phyloP scores from a whole-genome alignment of 2,797 vertebrate species.

The Acanthis flammea region DNA sequence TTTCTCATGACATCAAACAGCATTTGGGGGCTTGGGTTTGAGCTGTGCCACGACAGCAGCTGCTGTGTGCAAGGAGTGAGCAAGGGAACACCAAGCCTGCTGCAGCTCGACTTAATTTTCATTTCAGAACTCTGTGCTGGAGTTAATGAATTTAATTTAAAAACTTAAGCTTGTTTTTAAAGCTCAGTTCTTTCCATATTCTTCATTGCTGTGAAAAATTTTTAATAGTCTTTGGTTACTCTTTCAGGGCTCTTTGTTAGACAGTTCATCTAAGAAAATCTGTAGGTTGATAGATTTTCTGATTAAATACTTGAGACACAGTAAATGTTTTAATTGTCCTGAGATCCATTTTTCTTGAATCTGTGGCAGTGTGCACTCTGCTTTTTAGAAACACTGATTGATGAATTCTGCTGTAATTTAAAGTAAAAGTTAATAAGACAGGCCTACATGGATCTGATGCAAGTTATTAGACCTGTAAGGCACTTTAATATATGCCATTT shows the following conservation, averaged over 20 bases:
- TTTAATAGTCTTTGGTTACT: neutral
- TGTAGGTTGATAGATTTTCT: neutral
- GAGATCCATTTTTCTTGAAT: constrained; percentile 23
- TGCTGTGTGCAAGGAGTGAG: neutral
- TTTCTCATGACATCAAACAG: neutral
- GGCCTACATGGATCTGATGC: constrained; percentile 11
- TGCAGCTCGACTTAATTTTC: neutral
- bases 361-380: neutral
- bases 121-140: neutral
- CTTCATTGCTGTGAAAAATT: neutral
- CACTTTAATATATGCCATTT: constrained; percentile 45
- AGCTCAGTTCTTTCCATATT: neutral
- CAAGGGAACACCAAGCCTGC: fast-evolving
- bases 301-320: neutral
- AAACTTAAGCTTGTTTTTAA: neutral
- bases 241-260: neutral
- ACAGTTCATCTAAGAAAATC: neutral
- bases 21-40: neutral
- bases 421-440: constrained; percentile 58
- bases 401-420: constrained; percentile 58
- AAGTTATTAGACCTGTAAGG: constrained; percentile 43
- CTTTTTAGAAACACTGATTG: constrained; percentile 35
- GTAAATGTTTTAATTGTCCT: constrained; percentile 20
- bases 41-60: neutral
- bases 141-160: neutral